phyloP scores from a whole-genome alignment of 2,888 invertebrate species.

The Endotricha flammealis region DNA sequence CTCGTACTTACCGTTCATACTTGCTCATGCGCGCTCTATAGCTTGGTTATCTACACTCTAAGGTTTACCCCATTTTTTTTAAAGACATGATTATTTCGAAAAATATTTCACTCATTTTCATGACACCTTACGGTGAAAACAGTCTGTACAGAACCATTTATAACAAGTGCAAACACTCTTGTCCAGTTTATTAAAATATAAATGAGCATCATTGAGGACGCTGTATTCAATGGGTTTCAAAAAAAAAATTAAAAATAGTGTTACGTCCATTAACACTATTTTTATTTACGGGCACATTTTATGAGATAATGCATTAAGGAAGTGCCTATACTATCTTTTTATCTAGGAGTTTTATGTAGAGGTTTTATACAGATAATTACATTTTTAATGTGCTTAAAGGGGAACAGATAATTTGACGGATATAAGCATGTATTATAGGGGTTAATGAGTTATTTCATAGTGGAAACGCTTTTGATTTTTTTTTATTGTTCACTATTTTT shows the following conservation, averaged over 20 bases:
- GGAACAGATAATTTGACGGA: constrained; percentile 55
- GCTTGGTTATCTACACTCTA: too few species aligned
- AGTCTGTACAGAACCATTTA: not conserved
- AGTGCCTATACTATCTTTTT: constrained; percentile 68
- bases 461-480: not conserved
- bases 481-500: not conserved
- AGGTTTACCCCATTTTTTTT: too few species aligned
- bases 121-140: too few species aligned
- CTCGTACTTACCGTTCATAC: too few species aligned
- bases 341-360: constrained; percentile 67
- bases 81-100: too few species aligned
- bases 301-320: constrained; percentile 59
- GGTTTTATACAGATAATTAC: constrained; percentile 75
- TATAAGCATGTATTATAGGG: constrained; percentile 32
- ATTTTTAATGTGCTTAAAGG: constrained; percentile 55
- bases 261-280: too few species aligned
- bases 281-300: constrained; percentile 57
- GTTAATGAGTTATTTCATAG: constrained; percentile 8
- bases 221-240: constrained; percentile 63
- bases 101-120: too few species aligned
- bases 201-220: constrained; percentile 71
- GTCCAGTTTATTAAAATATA: constrained; percentile 55
- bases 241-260: constrained; percentile 65
- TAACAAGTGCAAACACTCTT: not conserved
- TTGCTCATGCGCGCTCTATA: too few species aligned